phyloP scores from a whole-genome alignment of 2,113 vertebrate species.

The Gopherus flavomarginatus region DNA sequence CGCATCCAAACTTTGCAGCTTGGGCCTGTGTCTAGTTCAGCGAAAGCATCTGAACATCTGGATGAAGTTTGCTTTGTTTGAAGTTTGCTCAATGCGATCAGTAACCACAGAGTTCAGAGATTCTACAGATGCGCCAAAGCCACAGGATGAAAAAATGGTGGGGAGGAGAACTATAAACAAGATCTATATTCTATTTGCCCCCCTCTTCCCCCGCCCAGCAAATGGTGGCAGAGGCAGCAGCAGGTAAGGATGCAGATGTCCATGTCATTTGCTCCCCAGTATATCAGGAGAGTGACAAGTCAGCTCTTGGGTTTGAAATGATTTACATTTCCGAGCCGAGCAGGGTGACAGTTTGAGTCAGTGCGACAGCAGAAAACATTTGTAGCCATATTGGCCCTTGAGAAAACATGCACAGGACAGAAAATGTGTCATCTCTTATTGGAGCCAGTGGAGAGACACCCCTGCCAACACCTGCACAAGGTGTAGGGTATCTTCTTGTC shows the following conservation, averaged over 20 bases:
- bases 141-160: conserved; percentile 7
- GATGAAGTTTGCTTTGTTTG: not conserved
- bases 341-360: conserved; percentile 47
- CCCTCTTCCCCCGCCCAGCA: not conserved
- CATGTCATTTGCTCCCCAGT: conserved; percentile 43
- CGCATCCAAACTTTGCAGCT: not conserved
- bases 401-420: not conserved
- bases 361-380: conserved; percentile 34
- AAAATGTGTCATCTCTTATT: conserved; percentile 7
- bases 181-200: not conserved
- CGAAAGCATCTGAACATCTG: not conserved
- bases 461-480: not conserved
- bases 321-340: conserved; percentile 62
- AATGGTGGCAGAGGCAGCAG: conserved; percentile 12
- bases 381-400: conserved; percentile 24
- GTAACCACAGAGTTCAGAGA: conserved; percentile 22
- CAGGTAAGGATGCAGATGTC: conserved; percentile 64
- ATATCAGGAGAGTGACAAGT: conserved; percentile 56
- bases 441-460: accelerated
- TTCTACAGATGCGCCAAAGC: not conserved
- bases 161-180: conserved; percentile 36
- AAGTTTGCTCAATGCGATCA: conserved; percentile 7
- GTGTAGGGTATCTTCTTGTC: not conserved
- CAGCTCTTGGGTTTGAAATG: conserved; percentile 24
- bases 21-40: not conserved